Evolutionary conservation across 2,113 vertebrate genomes (phyloP).

Genomic region (Phaetusa simplex): DNA sequence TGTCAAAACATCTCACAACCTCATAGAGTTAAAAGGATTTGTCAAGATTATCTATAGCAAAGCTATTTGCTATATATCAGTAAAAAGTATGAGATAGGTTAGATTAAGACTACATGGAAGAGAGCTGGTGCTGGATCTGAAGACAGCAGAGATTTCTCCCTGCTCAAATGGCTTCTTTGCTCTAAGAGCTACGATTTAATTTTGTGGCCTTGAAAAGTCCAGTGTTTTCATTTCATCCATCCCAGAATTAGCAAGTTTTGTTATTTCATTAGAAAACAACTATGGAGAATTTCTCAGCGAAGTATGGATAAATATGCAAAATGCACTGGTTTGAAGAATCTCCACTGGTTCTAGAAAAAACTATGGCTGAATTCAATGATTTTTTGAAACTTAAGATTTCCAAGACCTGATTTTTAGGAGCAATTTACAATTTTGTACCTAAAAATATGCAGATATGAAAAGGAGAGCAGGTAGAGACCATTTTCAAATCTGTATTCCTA

Average conservation of each 20-base stretch:
- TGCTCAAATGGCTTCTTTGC: not conserved
- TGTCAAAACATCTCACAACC: not conserved
- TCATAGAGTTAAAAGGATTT: not conserved
- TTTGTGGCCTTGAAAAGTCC: not conserved
- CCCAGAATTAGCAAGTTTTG: not conserved
- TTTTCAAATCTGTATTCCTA: not conserved
- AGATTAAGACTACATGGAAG: not conserved
- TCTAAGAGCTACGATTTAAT: not conserved
- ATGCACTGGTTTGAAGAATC: not conserved
- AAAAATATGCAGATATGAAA: not conserved
- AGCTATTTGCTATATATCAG: not conserved
- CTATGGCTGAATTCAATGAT: not conserved
- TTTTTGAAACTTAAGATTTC: not conserved
- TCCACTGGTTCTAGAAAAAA: not conserved
- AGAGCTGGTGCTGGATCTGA: not conserved
- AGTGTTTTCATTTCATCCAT: not conserved
- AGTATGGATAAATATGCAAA: not conserved
- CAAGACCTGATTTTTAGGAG: not conserved
- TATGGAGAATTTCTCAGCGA: not conserved
- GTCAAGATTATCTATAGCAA: not conserved
- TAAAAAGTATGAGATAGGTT: not conserved
- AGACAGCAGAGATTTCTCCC: not conserved
- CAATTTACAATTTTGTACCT: not conserved
- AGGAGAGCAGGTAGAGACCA: not conserved
- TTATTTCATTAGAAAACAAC: not conserved